A percentile compares a stretch with the other conserved stretches of the same genome.
Evolutionary conservation across 2,888 invertebrate species (phyloP).

Genomic region (Brachyptera risi): DNA sequence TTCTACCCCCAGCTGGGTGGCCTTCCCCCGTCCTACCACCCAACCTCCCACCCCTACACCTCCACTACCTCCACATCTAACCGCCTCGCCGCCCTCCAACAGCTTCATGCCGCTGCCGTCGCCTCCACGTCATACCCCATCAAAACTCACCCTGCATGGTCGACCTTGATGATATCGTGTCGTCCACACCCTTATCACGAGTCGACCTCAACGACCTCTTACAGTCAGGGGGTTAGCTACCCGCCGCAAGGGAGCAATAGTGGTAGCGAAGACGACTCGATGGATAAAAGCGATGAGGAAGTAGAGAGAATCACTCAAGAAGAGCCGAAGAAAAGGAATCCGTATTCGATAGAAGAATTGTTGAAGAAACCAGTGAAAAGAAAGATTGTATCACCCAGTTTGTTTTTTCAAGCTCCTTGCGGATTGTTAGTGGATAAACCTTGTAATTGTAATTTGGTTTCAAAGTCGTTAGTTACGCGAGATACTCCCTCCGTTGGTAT

Average conservation of each 20-base stretch:
- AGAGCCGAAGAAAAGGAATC: slow-evolving; percentile 60
- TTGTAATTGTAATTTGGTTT: slow-evolving; percentile 37
- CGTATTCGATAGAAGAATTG: slow-evolving; percentile 83
- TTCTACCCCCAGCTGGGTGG: slow-evolving; percentile 28
- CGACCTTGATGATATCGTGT: slow-evolving; percentile 56
- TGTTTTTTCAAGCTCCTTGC: slow-evolving; percentile 38
- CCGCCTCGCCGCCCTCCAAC: slow-evolving; percentile 51
- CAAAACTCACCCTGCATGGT: slow-evolving; percentile 49
- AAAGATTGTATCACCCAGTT: slow-evolving; percentile 44
- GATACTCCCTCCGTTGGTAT: not conserved
- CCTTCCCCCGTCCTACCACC: slow-evolving; percentile 50
- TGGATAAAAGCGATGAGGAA: slow-evolving; percentile 50
- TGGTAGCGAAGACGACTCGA: slow-evolving; percentile 54
- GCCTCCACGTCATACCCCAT: slow-evolving; percentile 15
- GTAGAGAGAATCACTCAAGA: slow-evolving; percentile 41
- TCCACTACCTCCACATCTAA: slow-evolving; percentile 48
- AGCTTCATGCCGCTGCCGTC: slow-evolving; percentile 24
- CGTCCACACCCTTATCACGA: slow-evolving; percentile 44
- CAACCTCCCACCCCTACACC: slow-evolving; percentile 52
- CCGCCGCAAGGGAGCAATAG: slow-evolving; percentile 41
- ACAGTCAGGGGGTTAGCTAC: slow-evolving; percentile 36
- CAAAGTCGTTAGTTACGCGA: not conserved
- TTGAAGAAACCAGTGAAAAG: slow-evolving; percentile 65
- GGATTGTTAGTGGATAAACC: slow-evolving; percentile 38
- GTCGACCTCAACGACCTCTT: slow-evolving; percentile 39